phyloP scores from a whole-genome alignment of 2,888 invertebrate species.

The Crepidodera aurea region DNA sequence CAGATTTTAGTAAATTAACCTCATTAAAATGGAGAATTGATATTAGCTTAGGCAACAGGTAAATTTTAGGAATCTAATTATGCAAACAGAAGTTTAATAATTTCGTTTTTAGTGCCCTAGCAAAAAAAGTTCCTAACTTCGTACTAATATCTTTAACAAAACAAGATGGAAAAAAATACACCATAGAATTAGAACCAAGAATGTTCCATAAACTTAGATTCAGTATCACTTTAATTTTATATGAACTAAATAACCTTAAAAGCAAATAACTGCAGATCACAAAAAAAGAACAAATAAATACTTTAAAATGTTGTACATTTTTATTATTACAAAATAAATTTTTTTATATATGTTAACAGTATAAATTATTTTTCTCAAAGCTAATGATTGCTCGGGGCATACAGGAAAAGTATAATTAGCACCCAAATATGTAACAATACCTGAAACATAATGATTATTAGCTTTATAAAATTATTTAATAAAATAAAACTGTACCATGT shows the following conservation, averaged over 20 bases:
- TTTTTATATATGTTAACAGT: conserved; percentile 13
- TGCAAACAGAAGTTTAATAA: background rate
- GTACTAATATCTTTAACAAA: conserved; percentile 51
- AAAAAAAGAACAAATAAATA: too few relatives aligned
- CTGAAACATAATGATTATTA: too few relatives aligned
- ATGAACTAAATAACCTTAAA: conserved; percentile 46
- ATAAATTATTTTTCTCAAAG: conserved; percentile 1
- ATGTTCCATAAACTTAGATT: conserved; percentile 56
- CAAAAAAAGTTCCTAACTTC: conserved; percentile 50
- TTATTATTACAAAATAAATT: conserved; percentile 23
- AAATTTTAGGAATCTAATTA: conserved; percentile 14
- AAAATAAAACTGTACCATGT: conserved; percentile 70
- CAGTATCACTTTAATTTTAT: conserved; percentile 54
- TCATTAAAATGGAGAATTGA: conserved; percentile 55
- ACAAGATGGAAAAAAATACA: conserved; percentile 49
- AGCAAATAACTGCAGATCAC: too few relatives aligned
- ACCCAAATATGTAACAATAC: conserved; percentile 85
- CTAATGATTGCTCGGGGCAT: conserved; percentile 57
- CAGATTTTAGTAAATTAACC: conserved; percentile 41
- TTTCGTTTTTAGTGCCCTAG: conserved; percentile 49
- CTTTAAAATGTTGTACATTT: conserved; percentile 10
- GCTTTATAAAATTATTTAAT: too few relatives aligned
- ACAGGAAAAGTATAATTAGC: conserved; percentile 78
- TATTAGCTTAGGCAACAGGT: conserved; percentile 56
- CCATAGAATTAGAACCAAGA: conserved; percentile 52